Evolutionary conservation across 2,113 vertebrate species (phyloP), one percentile per base, ranked within the genome.

Genomic region (Oryzias melastigma): DNA sequence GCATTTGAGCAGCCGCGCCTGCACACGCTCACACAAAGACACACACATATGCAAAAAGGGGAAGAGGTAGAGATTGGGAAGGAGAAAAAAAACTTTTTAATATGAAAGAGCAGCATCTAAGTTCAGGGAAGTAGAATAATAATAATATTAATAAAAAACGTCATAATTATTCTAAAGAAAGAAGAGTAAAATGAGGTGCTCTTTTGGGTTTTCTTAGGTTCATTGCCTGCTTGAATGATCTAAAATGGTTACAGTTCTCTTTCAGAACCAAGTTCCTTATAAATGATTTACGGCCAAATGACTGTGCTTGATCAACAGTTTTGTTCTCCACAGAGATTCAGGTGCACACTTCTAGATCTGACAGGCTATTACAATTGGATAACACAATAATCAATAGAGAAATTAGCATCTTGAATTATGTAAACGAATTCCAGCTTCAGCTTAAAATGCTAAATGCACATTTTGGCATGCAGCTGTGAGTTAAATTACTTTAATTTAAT

Each of bases 251-350:
- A 42, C 53, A 7, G 42, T 59, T 50, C 47, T 65, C 40, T 66
- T 61, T 35, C 52, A 52, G 41, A 57, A 62, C 54, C 35, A 65
- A 57, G 53, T 52, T 68, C 63, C 75, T 51, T 69, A 48, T 69
- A 40, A 75, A 71, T 88, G 87, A 91, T 90, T 89, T 86, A 91
- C 88, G 81, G 74, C 74, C 50, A 12, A 65, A 60, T 88, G 72
- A 81, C 87, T 84, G 73, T 80, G 84, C 87, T 83, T 90, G 65
- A 90, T 89, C 87, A 76, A 87, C 85, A 86, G 67, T 86, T 84
- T 83, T 86, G 82, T 61, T 65, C 50, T 53, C 42, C 22, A 71
- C 62, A 62, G 63, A 68, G 71, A 79, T 73, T 27, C 47, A 51
- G 62, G 10, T 2, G 12, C 35, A 35, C 35, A 3, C 35, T 65